Percentiles rank a stretch among this genome's conserved stretches.
Conservation (phyloP, 2,888 invertebrate genomes). For the Chrysomela aeneicollis region DNA sequence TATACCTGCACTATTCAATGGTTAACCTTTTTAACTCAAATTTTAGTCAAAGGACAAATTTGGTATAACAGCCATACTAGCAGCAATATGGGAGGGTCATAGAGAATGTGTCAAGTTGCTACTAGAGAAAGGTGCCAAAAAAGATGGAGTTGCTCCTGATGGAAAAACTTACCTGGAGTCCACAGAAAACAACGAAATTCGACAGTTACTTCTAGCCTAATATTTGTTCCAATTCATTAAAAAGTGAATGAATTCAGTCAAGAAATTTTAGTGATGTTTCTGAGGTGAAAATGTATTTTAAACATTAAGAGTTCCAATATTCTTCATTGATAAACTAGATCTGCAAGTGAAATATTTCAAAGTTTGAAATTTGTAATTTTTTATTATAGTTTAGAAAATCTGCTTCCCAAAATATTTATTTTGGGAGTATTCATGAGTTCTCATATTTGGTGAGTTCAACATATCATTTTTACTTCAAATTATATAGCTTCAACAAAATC, state of each 20-base stretch:
- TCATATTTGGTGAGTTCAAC: no score
- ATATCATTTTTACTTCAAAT: no score
- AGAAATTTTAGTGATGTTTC: conserved; percentile 13
- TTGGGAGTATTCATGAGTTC: conserved; percentile 14
- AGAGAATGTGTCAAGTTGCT: conserved; percentile 89
- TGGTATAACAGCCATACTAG: conserved; percentile 91
- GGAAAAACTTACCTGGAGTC: conserved; percentile 87
- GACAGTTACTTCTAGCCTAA: conserved; percentile 68
- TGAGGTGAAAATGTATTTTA: neutral
- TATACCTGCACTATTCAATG: no score
- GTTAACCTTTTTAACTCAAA: no score
- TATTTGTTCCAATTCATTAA: conserved; percentile 26
- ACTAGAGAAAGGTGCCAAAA: conserved; percentile 84
- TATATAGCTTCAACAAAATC: no score
- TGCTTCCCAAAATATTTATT: neutral
- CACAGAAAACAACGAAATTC: conserved; percentile 92
- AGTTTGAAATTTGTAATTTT: neutral
- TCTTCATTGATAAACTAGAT: neutral
- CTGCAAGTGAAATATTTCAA: neutral
- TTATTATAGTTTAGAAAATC: neutral
- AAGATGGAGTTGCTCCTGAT: conserved; percentile 85
- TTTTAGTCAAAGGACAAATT: conserved; percentile 90
- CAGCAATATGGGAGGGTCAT: conserved; percentile 98
- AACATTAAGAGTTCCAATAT: neutral
- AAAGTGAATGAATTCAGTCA: conserved; percentile 28